phyloP scores from a whole-genome alignment of 2,113 vertebrate species.

The Halichoerus grypus region DNA sequence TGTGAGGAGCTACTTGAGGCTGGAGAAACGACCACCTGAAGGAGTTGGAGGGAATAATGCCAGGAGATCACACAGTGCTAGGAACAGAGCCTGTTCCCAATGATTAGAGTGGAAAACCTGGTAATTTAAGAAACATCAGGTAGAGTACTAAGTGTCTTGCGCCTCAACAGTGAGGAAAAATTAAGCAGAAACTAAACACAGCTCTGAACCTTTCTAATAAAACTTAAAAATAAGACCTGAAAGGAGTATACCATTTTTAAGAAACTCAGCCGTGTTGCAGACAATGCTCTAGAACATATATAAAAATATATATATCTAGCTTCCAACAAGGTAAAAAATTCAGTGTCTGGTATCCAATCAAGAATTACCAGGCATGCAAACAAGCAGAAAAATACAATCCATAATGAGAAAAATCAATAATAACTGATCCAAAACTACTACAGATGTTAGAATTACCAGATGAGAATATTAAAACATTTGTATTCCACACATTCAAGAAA shows the following conservation, averaged over 20 bases:
- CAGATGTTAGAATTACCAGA: background rate
- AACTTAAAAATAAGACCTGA: conserved; percentile 16
- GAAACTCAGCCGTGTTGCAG: background rate
- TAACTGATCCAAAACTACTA: conserved; percentile 9
- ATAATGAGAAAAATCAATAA: background rate
- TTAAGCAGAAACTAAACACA: conserved; percentile 2
- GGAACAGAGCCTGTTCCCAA: background rate
- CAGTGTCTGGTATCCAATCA: conserved; percentile 3
- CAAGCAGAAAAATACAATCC: conserved; percentile 19
- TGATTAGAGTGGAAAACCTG: background rate
- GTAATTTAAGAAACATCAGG: background rate
- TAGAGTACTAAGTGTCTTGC: background rate
- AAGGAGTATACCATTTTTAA: background rate
- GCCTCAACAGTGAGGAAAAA: background rate
- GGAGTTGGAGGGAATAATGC: background rate
- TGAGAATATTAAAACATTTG: background rate
- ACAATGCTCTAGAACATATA: conserved; percentile 10
- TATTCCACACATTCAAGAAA: background rate
- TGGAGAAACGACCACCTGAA: background rate
- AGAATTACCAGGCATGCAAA: conserved; percentile 37
- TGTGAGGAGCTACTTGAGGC: background rate
- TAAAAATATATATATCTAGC: background rate
- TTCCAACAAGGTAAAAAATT: conserved; percentile 53
- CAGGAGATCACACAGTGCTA: background rate
- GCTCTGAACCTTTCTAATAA: background rate